phyloP scores from a whole-genome alignment of 2,113 vertebrate genomes.

The Cacatua alba region DNA sequence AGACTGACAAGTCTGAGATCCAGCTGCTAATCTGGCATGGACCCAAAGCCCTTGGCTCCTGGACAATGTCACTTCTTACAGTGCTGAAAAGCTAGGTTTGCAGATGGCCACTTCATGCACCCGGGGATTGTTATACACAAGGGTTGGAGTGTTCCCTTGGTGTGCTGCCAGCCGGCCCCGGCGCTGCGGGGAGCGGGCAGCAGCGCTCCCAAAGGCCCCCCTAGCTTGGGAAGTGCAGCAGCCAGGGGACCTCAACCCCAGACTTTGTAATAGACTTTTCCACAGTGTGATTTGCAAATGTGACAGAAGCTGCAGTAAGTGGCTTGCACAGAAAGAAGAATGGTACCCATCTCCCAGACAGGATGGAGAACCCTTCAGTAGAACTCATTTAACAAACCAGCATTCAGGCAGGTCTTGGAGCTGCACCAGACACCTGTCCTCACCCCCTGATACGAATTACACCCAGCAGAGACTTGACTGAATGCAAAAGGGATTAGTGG shows the following conservation, averaged over 20 bases:
- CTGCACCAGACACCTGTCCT: fast-evolving
- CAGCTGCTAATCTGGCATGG: constrained; percentile 59
- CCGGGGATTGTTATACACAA: background rate
- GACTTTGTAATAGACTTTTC: background rate
- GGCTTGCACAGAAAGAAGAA: background rate
- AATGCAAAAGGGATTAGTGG: background rate
- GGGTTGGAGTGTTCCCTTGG: constrained; percentile 45
- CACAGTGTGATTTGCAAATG: fast-evolving
- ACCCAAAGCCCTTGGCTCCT: constrained; percentile 61
- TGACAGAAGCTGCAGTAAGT: background rate
- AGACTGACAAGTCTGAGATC: constrained; percentile 41
- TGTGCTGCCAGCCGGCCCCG: constrained; percentile 28
- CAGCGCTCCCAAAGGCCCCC: background rate
- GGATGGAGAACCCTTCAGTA: background rate
- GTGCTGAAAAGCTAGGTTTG: constrained; percentile 57
- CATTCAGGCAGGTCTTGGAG: fast-evolving
- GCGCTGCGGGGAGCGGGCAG: fast-evolving
- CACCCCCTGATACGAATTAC: background rate
- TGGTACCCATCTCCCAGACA: background rate
- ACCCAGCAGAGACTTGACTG: background rate
- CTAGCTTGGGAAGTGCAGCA: background rate
- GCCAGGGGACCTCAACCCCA: background rate
- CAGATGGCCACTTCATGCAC: constrained; percentile 65
- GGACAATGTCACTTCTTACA: constrained; percentile 61
- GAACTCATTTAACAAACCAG: background rate